These are phyloP conservation scores for Catajapyx aquilonaris DNA, from an alignment of 1,140 invertebrate genomes.

Conservation along the genomic window DNA sequence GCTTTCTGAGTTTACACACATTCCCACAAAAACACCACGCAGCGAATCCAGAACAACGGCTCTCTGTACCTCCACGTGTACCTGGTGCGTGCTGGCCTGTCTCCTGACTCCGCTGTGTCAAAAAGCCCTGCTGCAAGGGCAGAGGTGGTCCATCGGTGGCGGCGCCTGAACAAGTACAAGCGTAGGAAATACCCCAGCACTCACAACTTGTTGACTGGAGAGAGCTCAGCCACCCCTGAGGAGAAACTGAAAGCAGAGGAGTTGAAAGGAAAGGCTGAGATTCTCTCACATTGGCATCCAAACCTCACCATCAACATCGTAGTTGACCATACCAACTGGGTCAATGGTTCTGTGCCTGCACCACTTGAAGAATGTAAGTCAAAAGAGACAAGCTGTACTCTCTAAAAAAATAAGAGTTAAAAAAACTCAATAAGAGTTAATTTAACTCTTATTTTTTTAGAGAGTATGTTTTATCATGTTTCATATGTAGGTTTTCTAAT, in stretches of 20 bases:
- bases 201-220: constrained; percentile 85
- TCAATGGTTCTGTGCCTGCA: constrained; percentile 62
- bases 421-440: too few relatives aligned
- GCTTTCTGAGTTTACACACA: too few relatives aligned
- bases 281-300: constrained; percentile 97
- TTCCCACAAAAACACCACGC: too few relatives aligned
- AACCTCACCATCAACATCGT: constrained; percentile 93
- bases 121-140: constrained; percentile 41
- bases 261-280: too few relatives aligned
- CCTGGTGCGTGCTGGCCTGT: constrained; percentile 56
- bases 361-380: constrained; percentile 73
- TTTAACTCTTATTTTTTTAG: too few relatives aligned
- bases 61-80: constrained; percentile 84
- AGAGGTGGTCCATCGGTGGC: constrained; percentile 48
- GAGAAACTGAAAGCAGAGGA: constrained; percentile 23
- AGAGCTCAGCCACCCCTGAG: constrained; percentile 53
- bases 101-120: constrained; percentile 44
- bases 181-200: constrained; percentile 71
- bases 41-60: constrained; percentile 73
- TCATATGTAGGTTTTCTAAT: too few relatives aligned
- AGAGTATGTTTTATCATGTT: too few relatives aligned
- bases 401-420: too few relatives aligned
- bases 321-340: constrained; percentile 87
- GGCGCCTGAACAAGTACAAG: constrained; percentile 82
- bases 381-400: too few relatives aligned